Evolutionary conservation across 92 coral and sea anemone species (phyloP), one percentile per base, ranked within the genome.

Genomic region (Epizoanthus illoricatus): DNA sequence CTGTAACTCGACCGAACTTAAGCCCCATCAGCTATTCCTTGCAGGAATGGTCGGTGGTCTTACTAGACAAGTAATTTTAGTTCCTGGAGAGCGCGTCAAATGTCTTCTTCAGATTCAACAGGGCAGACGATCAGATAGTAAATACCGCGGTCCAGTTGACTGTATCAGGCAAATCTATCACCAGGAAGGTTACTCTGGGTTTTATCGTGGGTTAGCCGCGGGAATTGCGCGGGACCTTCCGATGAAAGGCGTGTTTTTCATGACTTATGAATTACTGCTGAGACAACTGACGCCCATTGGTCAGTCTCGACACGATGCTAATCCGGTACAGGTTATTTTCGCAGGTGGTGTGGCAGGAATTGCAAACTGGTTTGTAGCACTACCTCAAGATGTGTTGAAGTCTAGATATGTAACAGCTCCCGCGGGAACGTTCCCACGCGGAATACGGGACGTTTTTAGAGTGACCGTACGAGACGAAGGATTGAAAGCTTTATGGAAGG

Each of bases 271-370:
- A 76, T 86, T 89, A 61, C 80, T 94, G 17, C 75, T 90, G 80
- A 76, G 70, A 42, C 19, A 66, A 18, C 58, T 73, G 65, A 19
- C 54, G 7, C 83, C 93, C 33, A 71, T 57, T 61, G 92, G 81
- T 15, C 74, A 79, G 36, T 85, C 92, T 75, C 98, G 97, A 43
- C 86, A 74, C 74, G 97, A 94, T 40, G 91, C 88, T 8, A 85
- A 94, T 10, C 88, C 97, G 68, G n/a, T 92, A 20, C 80, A 71
- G 11, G 84, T 92, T 19, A 70, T 90, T 33, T 61, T 91, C 8
- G 97, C 94, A 0, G 98, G 98, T 55, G 97, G 94, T 11, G 33
- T 85, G 36, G 97, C 98, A 24, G 98, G 98, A n/a, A 84, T 90
- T 47, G 91, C 83, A 2, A 92, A 91, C 74, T 94, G 98, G 98